Evolutionary conservation across 2,113 vertebrate genomes (phyloP).

Genomic region (Arenaria interpres): DNA sequence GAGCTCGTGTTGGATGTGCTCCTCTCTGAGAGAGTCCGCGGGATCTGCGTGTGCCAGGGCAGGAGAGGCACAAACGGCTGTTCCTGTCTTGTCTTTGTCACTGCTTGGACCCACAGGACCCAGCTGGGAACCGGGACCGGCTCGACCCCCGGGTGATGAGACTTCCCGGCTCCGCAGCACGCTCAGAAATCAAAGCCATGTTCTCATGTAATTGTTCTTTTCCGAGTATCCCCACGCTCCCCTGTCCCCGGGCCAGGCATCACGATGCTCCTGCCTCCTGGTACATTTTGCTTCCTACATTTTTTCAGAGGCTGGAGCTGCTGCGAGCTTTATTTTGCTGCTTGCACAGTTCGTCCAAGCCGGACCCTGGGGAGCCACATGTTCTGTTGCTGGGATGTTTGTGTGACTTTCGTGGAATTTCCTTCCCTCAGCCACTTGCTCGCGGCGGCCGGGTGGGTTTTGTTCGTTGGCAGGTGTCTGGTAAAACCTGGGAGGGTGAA

Average conservation of each 20-base stretch:
- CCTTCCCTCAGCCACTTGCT: background rate
- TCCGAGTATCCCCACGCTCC: background rate
- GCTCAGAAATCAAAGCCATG: background rate
- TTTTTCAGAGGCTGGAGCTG: background rate
- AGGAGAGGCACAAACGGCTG: background rate
- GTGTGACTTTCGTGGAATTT: conserved; percentile 40
- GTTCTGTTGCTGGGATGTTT: conserved; percentile 2
- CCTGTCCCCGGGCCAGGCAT: background rate
- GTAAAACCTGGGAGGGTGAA: background rate
- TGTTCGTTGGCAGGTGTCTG: background rate
- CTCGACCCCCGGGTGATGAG: background rate
- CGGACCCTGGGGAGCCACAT: background rate
- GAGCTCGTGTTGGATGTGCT: background rate
- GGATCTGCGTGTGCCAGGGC: fast-evolving
- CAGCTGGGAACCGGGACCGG: background rate
- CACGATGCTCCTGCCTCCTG: background rate
- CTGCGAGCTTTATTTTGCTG: background rate
- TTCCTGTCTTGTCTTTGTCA: background rate
- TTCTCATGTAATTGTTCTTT: conserved; percentile 14
- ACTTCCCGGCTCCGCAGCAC: background rate
- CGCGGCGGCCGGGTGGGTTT: fast-evolving
- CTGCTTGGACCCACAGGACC: fast-evolving
- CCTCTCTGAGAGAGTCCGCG: background rate
- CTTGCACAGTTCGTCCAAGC: conserved; percentile 32
- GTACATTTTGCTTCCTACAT: conserved; percentile 39